Evolutionary conservation across 2,797 vertebrate genomes (phyloP).

Genomic region (Ctenosaura bakeri): DNA sequence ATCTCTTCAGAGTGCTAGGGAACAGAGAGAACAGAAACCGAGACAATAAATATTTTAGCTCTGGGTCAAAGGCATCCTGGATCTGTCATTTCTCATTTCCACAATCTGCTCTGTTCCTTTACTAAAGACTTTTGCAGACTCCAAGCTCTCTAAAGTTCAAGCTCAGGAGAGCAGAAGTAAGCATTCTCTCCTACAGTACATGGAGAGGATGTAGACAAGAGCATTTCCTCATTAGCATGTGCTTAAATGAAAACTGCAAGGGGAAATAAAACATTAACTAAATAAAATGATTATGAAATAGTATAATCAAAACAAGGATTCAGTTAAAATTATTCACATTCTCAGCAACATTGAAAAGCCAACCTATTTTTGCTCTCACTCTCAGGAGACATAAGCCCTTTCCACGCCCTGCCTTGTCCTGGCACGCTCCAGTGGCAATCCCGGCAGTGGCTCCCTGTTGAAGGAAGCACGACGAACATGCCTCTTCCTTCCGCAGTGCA

Average conservation of each 20-base stretch:
- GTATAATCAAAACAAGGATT: background rate
- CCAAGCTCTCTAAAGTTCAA: background rate
- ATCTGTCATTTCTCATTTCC: slow-evolving; percentile 24
- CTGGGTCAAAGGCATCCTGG: slow-evolving; percentile 28
- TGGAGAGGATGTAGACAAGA: background rate
- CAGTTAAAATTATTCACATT: background rate
- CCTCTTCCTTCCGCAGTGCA: too few relatives aligned
- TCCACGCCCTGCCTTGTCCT: too few relatives aligned
- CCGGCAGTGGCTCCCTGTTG: too few relatives aligned
- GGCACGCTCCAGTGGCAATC: too few relatives aligned
- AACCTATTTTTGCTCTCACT: too few relatives aligned
- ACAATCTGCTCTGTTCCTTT: background rate
- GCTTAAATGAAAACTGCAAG: background rate
- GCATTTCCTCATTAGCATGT: background rate
- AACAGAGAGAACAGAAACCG: background rate
- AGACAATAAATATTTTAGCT: slow-evolving; percentile 32
- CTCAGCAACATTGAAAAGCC: background rate
- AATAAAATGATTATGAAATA: background rate
- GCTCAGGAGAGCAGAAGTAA: background rate
- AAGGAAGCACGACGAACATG: too few relatives aligned
- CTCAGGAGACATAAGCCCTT: too few relatives aligned
- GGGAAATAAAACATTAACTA: background rate
- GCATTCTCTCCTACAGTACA: too few relatives aligned
- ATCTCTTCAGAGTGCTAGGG: background rate
- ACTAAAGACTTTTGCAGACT: background rate